Conservation (phyloP, 2,113 vertebrate genomes). For the Anas platyrhynchos region DNA sequence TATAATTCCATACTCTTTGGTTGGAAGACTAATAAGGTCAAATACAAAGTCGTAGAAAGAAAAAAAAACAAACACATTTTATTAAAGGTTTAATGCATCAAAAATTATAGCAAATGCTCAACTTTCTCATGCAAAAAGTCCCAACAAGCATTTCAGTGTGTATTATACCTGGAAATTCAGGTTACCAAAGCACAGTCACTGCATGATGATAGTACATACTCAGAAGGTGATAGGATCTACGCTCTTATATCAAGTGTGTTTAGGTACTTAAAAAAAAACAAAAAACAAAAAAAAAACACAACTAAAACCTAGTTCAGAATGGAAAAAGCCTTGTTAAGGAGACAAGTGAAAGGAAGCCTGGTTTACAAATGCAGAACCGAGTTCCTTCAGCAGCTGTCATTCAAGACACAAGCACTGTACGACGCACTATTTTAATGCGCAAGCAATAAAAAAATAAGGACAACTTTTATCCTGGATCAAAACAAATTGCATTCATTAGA, state of each 20-base stretch:
- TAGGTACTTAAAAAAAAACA: neutral
- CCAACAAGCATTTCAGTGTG: neutral
- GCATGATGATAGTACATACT: neutral
- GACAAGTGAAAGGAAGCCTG: neutral
- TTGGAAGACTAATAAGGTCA: neutral
- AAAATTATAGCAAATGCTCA: neutral
- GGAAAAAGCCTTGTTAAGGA: neutral
- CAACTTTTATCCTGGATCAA: neutral
- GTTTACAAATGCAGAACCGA: neutral
- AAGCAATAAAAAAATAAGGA: neutral
- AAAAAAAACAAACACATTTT: neutral
- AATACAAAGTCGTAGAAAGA: neutral
- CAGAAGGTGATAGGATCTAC: neutral
- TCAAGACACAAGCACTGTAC: neutral
- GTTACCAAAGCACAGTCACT: neutral
- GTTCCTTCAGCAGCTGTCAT: neutral
- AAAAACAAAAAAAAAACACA: neutral
- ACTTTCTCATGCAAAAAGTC: neutral
- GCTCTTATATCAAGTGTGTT: neutral
- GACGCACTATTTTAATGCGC: neutral
- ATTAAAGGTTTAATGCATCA: neutral
- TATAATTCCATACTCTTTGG: neutral
- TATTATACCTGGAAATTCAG: conserved; percentile 11
- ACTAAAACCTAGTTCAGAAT: neutral
- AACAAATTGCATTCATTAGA: neutral